phyloP scores from a whole-genome alignment of 2,113 vertebrate species.

The Thinocorus orbignyianus region DNA sequence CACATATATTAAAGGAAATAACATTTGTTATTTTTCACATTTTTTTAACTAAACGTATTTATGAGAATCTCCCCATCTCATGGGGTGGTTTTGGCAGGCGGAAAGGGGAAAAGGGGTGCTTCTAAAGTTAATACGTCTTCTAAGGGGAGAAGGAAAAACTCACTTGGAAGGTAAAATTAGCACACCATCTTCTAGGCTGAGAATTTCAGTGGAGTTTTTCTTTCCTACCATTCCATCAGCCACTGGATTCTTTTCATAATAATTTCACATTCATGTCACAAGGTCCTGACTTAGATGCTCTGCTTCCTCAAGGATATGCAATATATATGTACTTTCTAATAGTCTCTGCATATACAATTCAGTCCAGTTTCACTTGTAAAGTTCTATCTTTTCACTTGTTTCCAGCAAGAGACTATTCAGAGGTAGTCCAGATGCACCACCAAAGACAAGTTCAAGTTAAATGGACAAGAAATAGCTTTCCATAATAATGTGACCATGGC shows the following conservation, averaged over 20 bases:
- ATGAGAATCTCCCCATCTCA: neutral
- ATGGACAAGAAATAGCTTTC: neutral
- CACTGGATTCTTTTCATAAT: neutral
- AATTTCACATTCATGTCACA: neutral
- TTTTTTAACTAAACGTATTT: neutral
- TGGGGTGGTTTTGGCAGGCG: fast-evolving
- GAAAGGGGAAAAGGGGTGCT: neutral
- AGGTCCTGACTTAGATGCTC: neutral
- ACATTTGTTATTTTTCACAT: neutral
- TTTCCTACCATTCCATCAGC: neutral
- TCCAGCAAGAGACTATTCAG: neutral
- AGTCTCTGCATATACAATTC: neutral
- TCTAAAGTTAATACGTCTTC: neutral
- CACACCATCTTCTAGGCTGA: neutral
- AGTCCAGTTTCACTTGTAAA: neutral
- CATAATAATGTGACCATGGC: neutral
- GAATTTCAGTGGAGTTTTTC: neutral
- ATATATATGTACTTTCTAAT: neutral
- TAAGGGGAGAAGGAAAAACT: neutral
- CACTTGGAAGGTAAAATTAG: neutral
- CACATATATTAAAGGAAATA: neutral
- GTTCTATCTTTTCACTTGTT: neutral
- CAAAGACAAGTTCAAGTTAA: neutral
- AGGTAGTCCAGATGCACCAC: neutral
- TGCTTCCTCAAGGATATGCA: neutral